Conservation (phyloP, 1,140 invertebrate species). For the Bombus confusus region DNA sequence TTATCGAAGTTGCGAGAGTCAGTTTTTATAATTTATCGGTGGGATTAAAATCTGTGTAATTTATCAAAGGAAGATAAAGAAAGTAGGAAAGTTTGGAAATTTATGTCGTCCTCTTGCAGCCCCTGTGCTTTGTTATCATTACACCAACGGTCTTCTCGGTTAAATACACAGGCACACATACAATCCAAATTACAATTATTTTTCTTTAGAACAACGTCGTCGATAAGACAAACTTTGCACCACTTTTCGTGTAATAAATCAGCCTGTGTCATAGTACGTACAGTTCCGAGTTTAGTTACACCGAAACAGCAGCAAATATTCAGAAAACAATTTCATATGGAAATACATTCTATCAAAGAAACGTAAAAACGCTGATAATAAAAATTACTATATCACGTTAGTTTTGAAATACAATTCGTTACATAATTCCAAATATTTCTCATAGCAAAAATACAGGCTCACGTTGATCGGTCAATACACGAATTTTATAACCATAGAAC, state of each 20-base stretch:
- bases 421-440: no score
- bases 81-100: not conserved
- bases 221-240: not conserved
- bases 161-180: not conserved
- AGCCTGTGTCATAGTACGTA: not conserved
- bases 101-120: not conserved
- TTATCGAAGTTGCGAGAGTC: not conserved
- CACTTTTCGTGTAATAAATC: no score
- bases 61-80: not conserved
- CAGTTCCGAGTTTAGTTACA: not conserved
- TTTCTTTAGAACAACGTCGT: not conserved
- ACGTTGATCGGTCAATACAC: no score
- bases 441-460: no score
- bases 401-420: no score
- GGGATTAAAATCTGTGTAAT: not conserved
- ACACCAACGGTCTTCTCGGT: not conserved
- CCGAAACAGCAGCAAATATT: not conserved
- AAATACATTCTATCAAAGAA: not conserved
- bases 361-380: no score
- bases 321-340: not conserved
- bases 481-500: no score
- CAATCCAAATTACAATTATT: not conserved
- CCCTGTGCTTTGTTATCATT: not conserved
- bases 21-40: conserved; percentile 2
- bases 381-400: not conserved